Conservation (phyloP, 2,797 vertebrate species). For the Danio choprae region DNA sequence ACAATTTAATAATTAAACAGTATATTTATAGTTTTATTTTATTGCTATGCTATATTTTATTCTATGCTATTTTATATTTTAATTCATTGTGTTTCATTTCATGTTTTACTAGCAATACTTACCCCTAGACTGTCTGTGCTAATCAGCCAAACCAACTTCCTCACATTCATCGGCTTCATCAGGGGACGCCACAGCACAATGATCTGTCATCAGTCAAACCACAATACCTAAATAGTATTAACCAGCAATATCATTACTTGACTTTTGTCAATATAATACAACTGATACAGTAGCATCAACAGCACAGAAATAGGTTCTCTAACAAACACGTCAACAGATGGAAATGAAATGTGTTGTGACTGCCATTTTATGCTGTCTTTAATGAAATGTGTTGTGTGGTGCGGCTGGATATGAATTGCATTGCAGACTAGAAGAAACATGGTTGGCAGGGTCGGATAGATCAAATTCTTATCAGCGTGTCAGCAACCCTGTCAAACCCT, state of each 20-base stretch:
- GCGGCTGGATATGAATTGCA: conserved; percentile 55
- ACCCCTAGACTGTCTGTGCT: too few relatives aligned
- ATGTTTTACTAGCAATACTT: too few relatives aligned
- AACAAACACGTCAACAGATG: not conserved
- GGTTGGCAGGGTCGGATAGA: conserved; percentile 59
- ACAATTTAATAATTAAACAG: too few relatives aligned
- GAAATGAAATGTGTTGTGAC: not conserved
- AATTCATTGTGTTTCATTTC: too few relatives aligned
- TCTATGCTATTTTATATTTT: too few relatives aligned
- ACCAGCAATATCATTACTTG: not conserved
- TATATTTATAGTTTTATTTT: too few relatives aligned
- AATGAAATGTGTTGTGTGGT: conserved; percentile 7
- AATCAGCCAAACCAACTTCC: too few relatives aligned
- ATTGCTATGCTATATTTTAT: too few relatives aligned
- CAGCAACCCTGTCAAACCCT: conserved; percentile 57
- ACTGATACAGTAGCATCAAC: not conserved
- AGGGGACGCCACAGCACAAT: too few relatives aligned
- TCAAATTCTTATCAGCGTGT: conserved; percentile 63
- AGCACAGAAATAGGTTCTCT: not conserved
- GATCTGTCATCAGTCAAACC: not conserved
- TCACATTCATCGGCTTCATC: too few relatives aligned
- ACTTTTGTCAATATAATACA: not conserved
- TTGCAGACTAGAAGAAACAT: conserved; percentile 49
- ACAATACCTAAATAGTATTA: not conserved
- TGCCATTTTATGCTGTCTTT: conserved; percentile 17